Evolutionary conservation across 2,113 vertebrate species (phyloP), one percentile per base, ranked within the genome.

Genomic region (Proterorhinus semilunaris): DNA sequence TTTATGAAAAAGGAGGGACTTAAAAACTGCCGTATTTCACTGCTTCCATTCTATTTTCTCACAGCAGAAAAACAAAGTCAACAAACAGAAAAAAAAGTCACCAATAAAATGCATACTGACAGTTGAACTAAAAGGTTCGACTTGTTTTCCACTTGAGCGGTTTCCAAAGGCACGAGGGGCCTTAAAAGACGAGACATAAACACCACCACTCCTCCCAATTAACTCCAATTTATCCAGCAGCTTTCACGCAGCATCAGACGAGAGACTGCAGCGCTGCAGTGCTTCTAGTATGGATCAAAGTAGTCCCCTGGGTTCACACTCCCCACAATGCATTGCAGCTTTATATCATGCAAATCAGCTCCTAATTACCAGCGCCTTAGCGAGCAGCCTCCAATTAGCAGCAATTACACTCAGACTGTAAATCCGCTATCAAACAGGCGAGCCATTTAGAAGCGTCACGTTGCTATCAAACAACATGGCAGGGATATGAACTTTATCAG

Each of bases 331-430:
- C 92, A 92, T 90, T 91, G 92, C 91, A 91, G 91, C 88, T 58
- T 42, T 89, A 94, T 91, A 88, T 94, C 93, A 96, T 95, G 93
- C 92, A 95, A 96, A 97, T 93, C 80, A 85, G 85, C 91, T 81
- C 77, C 87, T 96, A 96, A 98, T 98, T 96, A 95, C 92, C 92
- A 89, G 69, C 89, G 90, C 92, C 89, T 94, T 95, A 93, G 94
- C 90, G 92, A 82, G 91, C 92, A 91, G 91, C 92, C 79, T 89
- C 94, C 95, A 95, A 96, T 96, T 96, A 96, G 94, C 87, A 84
- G 91, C 93, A 95, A 98, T 97, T 96, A 98, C 94, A 95, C 92
- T 91, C 91, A 89, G 91, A 89, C 90, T 90, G 94, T 95, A 95
- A 94, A 95, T 94, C 91, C 94, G 92, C 92, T 89, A 84, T 92